Percentiles rank a stretch among this genome's conserved stretches.
These are phyloP conservation scores for Drosophila nigricruria DNA, from an alignment of 2,888 invertebrate species.

Conservation along the genomic window DNA sequence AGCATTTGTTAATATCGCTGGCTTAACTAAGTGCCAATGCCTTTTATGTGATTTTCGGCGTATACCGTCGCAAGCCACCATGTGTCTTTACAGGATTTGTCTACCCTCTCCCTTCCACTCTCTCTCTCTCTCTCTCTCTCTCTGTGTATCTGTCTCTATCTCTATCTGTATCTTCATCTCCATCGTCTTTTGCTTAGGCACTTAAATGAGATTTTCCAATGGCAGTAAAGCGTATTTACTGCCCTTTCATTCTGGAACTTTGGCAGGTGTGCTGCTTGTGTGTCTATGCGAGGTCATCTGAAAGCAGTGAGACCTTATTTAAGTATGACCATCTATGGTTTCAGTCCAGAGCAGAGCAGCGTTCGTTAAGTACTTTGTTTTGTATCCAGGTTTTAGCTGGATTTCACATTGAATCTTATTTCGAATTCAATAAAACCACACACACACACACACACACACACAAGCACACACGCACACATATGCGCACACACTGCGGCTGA, in stretches of 20 bases:
- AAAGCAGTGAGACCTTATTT: slow-evolving; percentile 26
- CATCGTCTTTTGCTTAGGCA: background rate
- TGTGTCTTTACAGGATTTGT: slow-evolving; percentile 14
- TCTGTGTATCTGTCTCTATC: background rate
- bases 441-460: slow-evolving; percentile 10
- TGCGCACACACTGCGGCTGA: slow-evolving; percentile 8
- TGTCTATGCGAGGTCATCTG: slow-evolving; percentile 8
- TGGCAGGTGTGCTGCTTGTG: slow-evolving; percentile 32
- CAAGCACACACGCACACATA: slow-evolving; percentile 11
- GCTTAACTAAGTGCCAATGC: slow-evolving; percentile 79
- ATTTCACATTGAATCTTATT: slow-evolving; percentile 55
- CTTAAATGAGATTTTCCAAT: slow-evolving; percentile 33
- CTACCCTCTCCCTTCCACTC: background rate
- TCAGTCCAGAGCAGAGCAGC: background rate
- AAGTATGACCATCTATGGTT: slow-evolving; percentile 42
- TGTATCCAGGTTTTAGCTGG: slow-evolving; percentile 32
- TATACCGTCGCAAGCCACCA: slow-evolving; percentile 12
- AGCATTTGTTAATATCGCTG: slow-evolving; percentile 78
- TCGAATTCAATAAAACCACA: slow-evolving; percentile 59
- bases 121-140: background rate
- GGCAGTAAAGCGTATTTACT: slow-evolving; percentile 49
- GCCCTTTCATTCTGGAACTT: slow-evolving; percentile 24
- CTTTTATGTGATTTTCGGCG: slow-evolving; percentile 75
- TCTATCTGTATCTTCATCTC: background rate
- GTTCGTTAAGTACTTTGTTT: slow-evolving; percentile 23